Evolutionary conservation across 2,113 vertebrate species (phyloP), one percentile per base, ranked within the genome.

Genomic region (Burhinus oedicnemus): DNA sequence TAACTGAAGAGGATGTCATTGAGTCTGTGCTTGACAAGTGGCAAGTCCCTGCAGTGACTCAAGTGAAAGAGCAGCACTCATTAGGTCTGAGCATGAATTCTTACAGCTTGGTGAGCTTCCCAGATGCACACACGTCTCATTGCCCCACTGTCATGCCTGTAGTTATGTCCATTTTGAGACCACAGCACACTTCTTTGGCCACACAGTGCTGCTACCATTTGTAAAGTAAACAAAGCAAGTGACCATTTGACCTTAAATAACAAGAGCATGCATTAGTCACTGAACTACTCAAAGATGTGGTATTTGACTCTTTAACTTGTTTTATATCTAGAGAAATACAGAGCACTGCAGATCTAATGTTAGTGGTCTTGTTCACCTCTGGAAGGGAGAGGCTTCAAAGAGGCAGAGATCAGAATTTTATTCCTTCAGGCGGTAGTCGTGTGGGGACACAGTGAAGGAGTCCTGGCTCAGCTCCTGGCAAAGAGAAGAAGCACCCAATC

Each of bases 191-290:
- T 93, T 75, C 71, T 94, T 55, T 89, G 86, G 89, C 87, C 11
- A 0, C 69, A 60, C 47, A 52, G 19, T 45, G 45, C 61, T 95
- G 71, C 72, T 66, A 11, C 76, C 68, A 77, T 89, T 95, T 74
- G 60, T 70, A 86, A 86, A 89, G 40, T 74, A 86, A 96, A 95
- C 57, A 91, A 32, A 89, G 64, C 57, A 51, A 95, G 69, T 82
- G 52, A 42, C 55, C 89, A 60, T 68, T 75, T 95, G 77, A 89
- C 72, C 47, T 47, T 87, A 76, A 92, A 78, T 74, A 95, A 78
- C 60, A 84, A 78, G 77, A 82, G 23, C 38, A 15, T 68, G 52
- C 38, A 21, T 89, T 91, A 84, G 83, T 95, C 89, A 82, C 64
- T 81, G 61, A 79, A 54, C 91, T 69, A 66, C 86, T 91, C 72